Evolutionary conservation across 2,113 vertebrate species (phyloP), one percentile per base, ranked within the genome.

Genomic region (Ammodytes marinus): DNA sequence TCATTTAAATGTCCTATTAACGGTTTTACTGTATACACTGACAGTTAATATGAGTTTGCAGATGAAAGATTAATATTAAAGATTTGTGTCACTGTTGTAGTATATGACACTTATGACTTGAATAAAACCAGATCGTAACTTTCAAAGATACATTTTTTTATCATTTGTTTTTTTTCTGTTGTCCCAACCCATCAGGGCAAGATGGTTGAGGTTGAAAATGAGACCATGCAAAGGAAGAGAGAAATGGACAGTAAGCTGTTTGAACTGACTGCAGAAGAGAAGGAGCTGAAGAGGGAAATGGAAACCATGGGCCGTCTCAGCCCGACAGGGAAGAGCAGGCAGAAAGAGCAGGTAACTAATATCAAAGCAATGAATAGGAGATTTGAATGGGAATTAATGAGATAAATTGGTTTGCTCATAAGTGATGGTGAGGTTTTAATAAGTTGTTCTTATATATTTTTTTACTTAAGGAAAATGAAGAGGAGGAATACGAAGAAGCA

Each of bases 381-480:
- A 43, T 19, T 43, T 12, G 8, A 43, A 2, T n/a, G 27, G 37
- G 42, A 10, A 42, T 14, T 17, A 68, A 67, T 37, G 5, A 68
- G 14, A 43, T 54, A 1, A 11, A 43, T 45, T 43, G 6, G 13
- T 74, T 27, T 27, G 27, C 27, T 27, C 27, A 27, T 2, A 27
- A 27, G 27, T 27, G 27, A 27, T 27, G 1, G 27, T 49, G 6
- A 54, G 9, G 49, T n/a, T 40, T 4, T 27, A 27, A 9, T 19
- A 14, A 42, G 8, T 15, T 27, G 46, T 19, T 49, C 6, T 27
- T 12, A 4, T 14, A 4, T 40, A 3, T 46, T 8, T 19, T 66
- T 66, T 43, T 55, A 65, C 40, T 46, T 52, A 47, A 75, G 73
- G 61, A 66, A 35, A n/a, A 5, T 35, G 19, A 74, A n/a, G 49